phyloP scores from a whole-genome alignment of 1,140 invertebrate genomes.

The Parasteatoda tepidariorum region DNA sequence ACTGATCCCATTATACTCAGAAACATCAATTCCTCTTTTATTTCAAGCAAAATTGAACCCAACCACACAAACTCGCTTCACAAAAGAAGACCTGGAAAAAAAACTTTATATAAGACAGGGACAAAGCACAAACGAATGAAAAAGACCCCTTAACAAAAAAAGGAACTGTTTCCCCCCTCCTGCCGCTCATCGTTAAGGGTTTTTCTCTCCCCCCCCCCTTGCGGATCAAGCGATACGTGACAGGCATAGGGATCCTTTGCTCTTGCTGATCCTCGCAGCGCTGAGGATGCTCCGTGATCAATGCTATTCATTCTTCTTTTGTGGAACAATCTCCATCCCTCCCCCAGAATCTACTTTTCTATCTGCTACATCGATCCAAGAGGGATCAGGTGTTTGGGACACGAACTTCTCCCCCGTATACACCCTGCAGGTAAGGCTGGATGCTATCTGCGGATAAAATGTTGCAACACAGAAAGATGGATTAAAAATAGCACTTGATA shows the following conservation, averaged over 20 bases:
- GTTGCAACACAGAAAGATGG: too few relatives aligned
- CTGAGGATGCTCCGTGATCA: constrained; percentile 33
- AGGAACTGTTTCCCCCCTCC: background rate
- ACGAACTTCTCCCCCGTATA: background rate
- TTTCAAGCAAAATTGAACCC: constrained; percentile 7
- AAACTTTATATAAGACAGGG: background rate
- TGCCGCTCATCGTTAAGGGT: constrained; percentile 37
- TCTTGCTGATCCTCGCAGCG: background rate
- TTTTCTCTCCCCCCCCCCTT: constrained; percentile 14
- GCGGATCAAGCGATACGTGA: constrained; percentile 41
- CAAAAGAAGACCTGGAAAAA: background rate
- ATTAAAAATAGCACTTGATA: too few relatives aligned
- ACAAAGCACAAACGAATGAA: background rate
- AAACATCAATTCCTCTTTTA: background rate
- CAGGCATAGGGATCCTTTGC: constrained; percentile 4
- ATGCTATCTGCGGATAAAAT: too few relatives aligned
- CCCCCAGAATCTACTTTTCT: background rate
- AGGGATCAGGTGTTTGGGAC: constrained; percentile 35
- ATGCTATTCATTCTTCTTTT: constrained; percentile 39
- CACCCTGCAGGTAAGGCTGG: background rate
- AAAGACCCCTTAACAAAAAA: background rate
- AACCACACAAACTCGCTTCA: background rate
- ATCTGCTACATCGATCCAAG: constrained; percentile 20
- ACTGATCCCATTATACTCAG: background rate
- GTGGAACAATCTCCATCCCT: background rate